Evolutionary conservation across 2,797 vertebrate genomes (phyloP).

Genomic region (Ispidina picta): DNA sequence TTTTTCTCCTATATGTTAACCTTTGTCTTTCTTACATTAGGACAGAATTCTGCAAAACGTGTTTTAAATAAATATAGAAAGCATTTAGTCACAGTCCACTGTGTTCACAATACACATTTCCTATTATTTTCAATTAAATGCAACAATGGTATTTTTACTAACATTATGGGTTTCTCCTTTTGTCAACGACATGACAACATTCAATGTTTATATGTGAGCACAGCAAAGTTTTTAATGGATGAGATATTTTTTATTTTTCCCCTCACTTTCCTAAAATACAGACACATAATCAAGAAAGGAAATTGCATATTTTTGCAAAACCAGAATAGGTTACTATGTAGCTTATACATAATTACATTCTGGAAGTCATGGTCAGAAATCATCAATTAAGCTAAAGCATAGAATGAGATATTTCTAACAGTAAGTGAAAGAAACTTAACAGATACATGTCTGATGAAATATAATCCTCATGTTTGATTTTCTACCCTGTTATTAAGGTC

Average conservation of each 20-base stretch:
- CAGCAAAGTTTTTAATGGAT: not conserved
- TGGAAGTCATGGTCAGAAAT: not conserved
- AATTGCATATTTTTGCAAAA: not conserved
- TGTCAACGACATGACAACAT: not conserved
- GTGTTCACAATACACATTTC: not conserved
- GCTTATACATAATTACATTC: not conserved
- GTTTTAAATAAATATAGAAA: not conserved
- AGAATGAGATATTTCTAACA: not conserved
- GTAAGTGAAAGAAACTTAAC: not conserved
- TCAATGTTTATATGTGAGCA: not conserved
- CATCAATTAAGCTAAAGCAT: not conserved
- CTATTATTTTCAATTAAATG: not conserved
- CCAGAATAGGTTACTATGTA: not conserved
- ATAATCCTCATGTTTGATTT: not conserved
- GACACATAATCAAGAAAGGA: not conserved
- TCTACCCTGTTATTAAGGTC: not conserved
- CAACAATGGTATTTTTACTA: not conserved
- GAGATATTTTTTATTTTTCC: not conserved
- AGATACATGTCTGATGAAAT: not conserved
- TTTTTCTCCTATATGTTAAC: constrained; percentile 41
- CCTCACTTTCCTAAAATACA: not conserved
- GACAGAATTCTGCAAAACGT: not conserved
- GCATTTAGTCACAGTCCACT: not conserved
- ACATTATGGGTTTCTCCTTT: not conserved
- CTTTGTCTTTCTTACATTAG: not conserved